Percentiles rank a stretch among this genome's conserved stretches.
Evolutionary conservation across 1,140 invertebrate species (phyloP).

Genomic region (Pteromalus puparum): DNA sequence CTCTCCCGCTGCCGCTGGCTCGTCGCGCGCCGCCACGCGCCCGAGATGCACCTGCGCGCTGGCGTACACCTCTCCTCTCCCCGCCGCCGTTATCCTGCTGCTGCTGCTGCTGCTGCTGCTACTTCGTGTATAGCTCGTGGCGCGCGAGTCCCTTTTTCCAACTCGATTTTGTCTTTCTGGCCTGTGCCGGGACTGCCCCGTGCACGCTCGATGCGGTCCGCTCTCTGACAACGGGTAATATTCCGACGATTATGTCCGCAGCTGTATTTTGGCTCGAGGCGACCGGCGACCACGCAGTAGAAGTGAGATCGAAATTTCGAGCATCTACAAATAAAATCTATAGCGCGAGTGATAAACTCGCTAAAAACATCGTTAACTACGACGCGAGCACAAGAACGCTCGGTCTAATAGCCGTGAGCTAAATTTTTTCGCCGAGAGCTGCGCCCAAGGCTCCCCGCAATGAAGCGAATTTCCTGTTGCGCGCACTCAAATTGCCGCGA

Average conservation of each 20-base stretch:
- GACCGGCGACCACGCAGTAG: too few relatives aligned
- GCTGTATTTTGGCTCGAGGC: too few relatives aligned
- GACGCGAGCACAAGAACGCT: not conserved
- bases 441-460: not conserved
- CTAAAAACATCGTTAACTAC: not conserved
- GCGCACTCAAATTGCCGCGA: not conserved
- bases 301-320: not conserved
- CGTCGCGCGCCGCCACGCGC: constrained; percentile 24
- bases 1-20: not conserved
- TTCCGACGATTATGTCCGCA: not conserved
- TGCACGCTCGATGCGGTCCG: not conserved
- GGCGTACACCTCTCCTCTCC: not conserved
- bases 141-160: not conserved
- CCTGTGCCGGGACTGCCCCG: too few relatives aligned
- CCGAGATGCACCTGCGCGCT: constrained; percentile 19
- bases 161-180: not conserved
- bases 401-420: not conserved
- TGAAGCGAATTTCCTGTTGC: not conserved
- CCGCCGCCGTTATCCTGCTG: constrained; percentile 49
- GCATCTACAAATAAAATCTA: too few relatives aligned
- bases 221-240: not conserved
- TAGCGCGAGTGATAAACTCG: not conserved
- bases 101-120: constrained; percentile 16
- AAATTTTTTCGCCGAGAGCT: not conserved
- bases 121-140: constrained; percentile 22